phyloP scores from a whole-genome alignment of 2,888 invertebrate genomes.

The Ceraclea dissimilis region DNA sequence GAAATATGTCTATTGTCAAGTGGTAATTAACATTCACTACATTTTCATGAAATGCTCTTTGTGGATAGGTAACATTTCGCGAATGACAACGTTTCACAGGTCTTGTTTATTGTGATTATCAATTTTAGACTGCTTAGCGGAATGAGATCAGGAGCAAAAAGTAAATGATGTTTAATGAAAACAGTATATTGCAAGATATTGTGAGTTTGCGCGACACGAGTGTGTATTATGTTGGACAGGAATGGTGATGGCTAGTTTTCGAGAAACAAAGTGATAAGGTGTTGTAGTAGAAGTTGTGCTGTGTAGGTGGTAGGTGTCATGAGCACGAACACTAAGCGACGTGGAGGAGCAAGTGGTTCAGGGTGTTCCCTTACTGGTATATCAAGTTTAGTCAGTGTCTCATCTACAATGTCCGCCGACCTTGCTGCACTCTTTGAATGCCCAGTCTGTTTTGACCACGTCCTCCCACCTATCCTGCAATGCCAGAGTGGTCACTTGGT shows the following conservation, averaged over 20 bases:
- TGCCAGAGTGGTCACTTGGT: constrained; percentile 98
- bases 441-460: constrained; percentile 99
- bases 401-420: constrained; percentile 72
- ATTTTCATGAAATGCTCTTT: neutral
- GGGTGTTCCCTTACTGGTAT: constrained; percentile 37
- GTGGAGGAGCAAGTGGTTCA: constrained; percentile 46
- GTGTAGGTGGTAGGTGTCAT: constrained; percentile 28
- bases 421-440: constrained; percentile 89
- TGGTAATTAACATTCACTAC: neutral
- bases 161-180: too few species aligned
- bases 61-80: neutral
- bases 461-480: constrained; percentile 96
- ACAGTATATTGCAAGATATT: too few species aligned
- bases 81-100: neutral
- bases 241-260: neutral
- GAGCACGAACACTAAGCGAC: constrained; percentile 50
- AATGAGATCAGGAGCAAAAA: too few species aligned
- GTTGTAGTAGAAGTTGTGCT: neutral
- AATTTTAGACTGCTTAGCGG: too few species aligned
- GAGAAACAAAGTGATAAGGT: neutral
- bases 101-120: too few species aligned
- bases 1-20: neutral
- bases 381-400: constrained; percentile 16
- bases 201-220: too few species aligned
- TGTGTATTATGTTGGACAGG: too few species aligned